A percentile compares a stretch with the other conserved stretches of the same genome.
Evolutionary conservation across 2,797 vertebrate species (phyloP).

Genomic region (Capromys pilorides): DNA sequence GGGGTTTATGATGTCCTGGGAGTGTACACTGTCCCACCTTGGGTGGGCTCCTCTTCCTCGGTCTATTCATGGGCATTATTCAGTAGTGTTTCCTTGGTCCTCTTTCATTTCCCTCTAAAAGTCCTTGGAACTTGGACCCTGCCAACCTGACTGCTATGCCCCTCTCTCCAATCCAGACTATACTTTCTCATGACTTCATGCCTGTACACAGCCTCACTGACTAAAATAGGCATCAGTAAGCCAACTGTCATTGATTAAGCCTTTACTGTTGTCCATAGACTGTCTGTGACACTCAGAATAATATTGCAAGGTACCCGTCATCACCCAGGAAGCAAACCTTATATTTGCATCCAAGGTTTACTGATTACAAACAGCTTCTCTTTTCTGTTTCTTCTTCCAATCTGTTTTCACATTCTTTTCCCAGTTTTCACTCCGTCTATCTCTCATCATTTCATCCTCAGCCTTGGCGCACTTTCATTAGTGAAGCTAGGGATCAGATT

Average conservation of each 20-base stretch:
- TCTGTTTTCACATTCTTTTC: background rate
- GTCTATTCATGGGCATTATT: background rate
- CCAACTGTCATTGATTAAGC: background rate
- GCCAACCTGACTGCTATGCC: background rate
- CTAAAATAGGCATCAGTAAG: background rate
- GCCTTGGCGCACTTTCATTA: background rate
- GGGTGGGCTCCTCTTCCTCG: background rate
- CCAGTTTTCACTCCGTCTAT: background rate
- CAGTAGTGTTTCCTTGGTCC: background rate
- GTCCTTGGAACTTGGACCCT: background rate
- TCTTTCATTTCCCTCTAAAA: background rate
- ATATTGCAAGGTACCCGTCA: background rate
- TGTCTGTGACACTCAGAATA: background rate
- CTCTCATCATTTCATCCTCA: background rate
- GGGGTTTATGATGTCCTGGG: background rate
- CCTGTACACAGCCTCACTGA: background rate
- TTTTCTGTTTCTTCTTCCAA: background rate
- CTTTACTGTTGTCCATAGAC: slow-evolving; percentile 11
- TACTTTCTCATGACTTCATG: background rate
- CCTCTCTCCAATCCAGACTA: background rate
- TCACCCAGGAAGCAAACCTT: background rate
- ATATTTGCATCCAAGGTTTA: background rate
- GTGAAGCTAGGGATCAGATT: background rate
- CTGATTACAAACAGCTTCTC: background rate
- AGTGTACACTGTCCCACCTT: background rate